Evolutionary conservation across 2,113 vertebrate species (phyloP).

Genomic region (Equus przewalskii): DNA sequence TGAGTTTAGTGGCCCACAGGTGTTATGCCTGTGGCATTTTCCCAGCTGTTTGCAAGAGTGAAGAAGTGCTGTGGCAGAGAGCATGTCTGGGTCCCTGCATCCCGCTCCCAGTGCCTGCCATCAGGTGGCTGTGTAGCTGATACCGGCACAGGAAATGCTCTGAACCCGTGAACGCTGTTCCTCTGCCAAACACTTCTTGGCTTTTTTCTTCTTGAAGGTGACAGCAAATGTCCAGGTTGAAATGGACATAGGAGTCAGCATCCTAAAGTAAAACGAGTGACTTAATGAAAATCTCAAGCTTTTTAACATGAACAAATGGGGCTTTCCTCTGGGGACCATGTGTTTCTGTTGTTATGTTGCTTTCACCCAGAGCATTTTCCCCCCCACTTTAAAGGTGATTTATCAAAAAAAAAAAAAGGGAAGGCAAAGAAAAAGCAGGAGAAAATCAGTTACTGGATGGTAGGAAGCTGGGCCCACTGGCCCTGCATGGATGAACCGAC

Average conservation of each 20-base stretch:
- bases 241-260: not conserved
- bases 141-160: not conserved
- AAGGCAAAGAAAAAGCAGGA: not conserved
- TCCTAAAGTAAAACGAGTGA: not conserved
- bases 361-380: not conserved
- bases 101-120: not conserved
- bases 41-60: not conserved
- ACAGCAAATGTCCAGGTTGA: not conserved
- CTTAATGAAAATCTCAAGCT: fast-evolving
- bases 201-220: not conserved
- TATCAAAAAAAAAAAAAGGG: not conserved
- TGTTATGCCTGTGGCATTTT: not conserved
- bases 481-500: fast-evolving
- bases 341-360: not conserved
- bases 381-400: not conserved
- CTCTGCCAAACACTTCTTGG: not conserved
- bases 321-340: not conserved
- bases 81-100: not conserved
- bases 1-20: no score
- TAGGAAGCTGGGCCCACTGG: not conserved
- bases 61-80: not conserved
- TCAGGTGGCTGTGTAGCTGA: fast-evolving
- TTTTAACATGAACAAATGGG: fast-evolving
- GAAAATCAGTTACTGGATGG: not conserved
- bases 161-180: fast-evolving